Percentiles rank a stretch among this genome's conserved stretches.
Evolutionary conservation across 2,113 vertebrate genomes (phyloP).

Genomic region (Apaloderma vittatum): DNA sequence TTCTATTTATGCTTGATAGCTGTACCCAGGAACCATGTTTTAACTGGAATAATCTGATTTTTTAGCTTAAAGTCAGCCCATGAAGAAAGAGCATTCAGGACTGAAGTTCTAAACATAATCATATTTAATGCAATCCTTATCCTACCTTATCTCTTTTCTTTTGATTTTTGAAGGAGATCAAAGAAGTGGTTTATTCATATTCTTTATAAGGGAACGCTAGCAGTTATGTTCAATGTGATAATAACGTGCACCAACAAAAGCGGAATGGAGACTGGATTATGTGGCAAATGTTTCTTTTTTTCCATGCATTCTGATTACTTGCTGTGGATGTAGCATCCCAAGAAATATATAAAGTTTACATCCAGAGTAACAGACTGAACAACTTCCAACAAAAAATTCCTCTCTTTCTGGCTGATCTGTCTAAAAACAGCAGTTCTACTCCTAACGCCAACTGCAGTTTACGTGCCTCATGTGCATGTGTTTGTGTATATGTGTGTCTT

Average conservation of each 20-base stretch:
- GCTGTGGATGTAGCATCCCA: not conserved
- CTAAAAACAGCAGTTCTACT: not conserved
- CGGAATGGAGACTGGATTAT: not conserved
- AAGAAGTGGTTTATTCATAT: not conserved
- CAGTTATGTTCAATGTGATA: not conserved
- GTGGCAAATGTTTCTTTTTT: not conserved
- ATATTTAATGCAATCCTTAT: not conserved
- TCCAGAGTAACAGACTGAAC: not conserved
- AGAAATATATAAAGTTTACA: not conserved
- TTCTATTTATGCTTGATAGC: not conserved
- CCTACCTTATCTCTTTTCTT: not conserved
- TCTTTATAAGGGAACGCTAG: not conserved
- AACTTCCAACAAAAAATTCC: not conserved
- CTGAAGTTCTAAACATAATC: not conserved
- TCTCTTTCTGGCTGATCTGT: not conserved
- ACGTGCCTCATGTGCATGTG: not conserved
- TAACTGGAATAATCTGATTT: conserved; percentile 12
- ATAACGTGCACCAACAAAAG: not conserved
- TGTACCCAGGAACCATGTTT: not conserved
- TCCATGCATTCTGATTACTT: not conserved
- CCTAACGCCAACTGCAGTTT: not conserved
- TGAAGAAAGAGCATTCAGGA: not conserved
- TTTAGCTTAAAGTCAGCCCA: not conserved
- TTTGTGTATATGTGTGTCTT: not conserved
- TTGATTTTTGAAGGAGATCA: not conserved